Evolutionary conservation across 2,797 vertebrate genomes (phyloP).

Genomic region (Sebastes iracundus): DNA sequence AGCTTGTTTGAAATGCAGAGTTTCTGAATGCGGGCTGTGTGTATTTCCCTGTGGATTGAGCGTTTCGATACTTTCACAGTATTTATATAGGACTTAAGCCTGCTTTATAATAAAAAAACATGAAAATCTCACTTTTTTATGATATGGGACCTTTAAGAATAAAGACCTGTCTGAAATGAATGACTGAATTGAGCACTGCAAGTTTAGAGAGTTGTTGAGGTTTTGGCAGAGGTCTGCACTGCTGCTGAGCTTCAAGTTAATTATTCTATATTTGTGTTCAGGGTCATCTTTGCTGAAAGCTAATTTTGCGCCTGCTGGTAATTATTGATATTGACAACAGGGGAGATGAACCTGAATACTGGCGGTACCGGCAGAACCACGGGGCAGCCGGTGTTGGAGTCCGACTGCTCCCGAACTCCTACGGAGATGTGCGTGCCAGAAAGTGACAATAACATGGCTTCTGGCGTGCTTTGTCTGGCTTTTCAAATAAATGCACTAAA

Average conservation of each 20-base stretch:
- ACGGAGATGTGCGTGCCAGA: slow-evolving; percentile 54
- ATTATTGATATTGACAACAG: slow-evolving; percentile 57
- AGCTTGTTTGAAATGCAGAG: too few relatives aligned
- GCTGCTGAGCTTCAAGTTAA: slow-evolving; percentile 13
- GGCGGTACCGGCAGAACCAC: neutral
- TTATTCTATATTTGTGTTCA: slow-evolving; percentile 20
- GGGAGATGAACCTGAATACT: slow-evolving; percentile 23
- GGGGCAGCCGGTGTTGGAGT: neutral
- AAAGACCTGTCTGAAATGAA: neutral
- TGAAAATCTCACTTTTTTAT: too few relatives aligned
- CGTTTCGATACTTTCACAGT: too few relatives aligned
- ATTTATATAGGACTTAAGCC: too few relatives aligned
- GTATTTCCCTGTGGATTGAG: too few relatives aligned
- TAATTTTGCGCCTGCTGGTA: slow-evolving; percentile 47
- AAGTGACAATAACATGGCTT: slow-evolving; percentile 34
- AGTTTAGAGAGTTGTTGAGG: neutral
- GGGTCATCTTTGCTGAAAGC: slow-evolving; percentile 33
- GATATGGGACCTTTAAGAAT: too few relatives aligned
- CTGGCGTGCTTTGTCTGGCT: slow-evolving; percentile 18
- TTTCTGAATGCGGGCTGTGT: too few relatives aligned
- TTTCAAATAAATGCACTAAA: slow-evolving; percentile 37
- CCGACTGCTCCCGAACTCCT: slow-evolving; percentile 27
- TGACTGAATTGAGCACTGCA: neutral
- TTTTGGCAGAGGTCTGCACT: slow-evolving; percentile 11
- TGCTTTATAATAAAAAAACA: too few relatives aligned